Evolutionary conservation across 2,113 vertebrate genomes (phyloP).

Genomic region (Hyperoodon ampullatus): DNA sequence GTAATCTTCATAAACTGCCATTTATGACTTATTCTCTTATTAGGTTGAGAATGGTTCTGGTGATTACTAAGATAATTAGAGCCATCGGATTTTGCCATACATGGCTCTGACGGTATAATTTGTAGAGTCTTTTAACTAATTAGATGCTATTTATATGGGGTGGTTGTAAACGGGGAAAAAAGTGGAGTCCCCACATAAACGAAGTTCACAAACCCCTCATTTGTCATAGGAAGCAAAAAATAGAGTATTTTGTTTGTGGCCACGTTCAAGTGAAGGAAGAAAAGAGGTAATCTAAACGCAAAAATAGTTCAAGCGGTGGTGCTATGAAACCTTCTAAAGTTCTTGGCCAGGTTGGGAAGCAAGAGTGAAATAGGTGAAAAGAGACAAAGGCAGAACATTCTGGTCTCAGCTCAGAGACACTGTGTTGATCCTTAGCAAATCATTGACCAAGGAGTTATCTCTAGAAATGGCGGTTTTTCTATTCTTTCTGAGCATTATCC

Average conservation of each 20-base stretch:
- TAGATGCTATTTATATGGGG: constrained; percentile 81
- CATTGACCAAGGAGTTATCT: background rate
- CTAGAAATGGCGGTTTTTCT: no score
- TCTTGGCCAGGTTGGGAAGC: background rate
- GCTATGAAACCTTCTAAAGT: background rate
- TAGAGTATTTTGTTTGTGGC: constrained; percentile 30
- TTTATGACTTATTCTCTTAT: constrained; percentile 83
- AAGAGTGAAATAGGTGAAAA: background rate
- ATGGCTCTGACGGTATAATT: constrained; percentile 83
- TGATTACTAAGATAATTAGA: constrained; percentile 87
- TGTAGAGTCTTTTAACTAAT: constrained; percentile 85
- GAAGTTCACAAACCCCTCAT: constrained; percentile 74
- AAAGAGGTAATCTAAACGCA: background rate
- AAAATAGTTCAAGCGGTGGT: background rate
- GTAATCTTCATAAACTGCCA: constrained; percentile 75
- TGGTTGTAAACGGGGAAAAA: constrained; percentile 75
- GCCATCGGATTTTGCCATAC: constrained; percentile 81
- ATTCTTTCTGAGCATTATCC: background rate
- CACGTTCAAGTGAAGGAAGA: background rate
- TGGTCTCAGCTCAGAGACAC: background rate
- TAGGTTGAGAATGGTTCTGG: constrained; percentile 82
- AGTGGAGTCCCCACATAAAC: constrained; percentile 74
- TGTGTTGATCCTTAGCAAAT: background rate
- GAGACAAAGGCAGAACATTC: background rate
- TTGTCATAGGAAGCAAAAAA: constrained; percentile 75